Conservation (phyloP, 2,888 invertebrate genomes). For the Drosophila ustulata region DNA sequence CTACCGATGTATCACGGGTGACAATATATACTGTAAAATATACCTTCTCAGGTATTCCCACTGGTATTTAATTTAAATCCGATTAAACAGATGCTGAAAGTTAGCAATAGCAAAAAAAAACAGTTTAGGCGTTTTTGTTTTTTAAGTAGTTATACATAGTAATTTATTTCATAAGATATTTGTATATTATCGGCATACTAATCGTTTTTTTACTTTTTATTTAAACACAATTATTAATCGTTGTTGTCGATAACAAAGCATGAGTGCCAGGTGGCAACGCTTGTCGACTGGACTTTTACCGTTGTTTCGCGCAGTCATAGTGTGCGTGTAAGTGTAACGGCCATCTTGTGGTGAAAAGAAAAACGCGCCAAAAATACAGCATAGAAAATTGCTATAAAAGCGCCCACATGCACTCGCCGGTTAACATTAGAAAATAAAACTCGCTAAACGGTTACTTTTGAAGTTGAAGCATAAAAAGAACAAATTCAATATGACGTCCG, state of each 20-base stretch:
- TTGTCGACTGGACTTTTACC: neutral
- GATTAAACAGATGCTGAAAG: too few species aligned
- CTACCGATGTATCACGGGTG: too few species aligned
- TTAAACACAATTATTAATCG: neutral
- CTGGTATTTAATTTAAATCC: too few species aligned
- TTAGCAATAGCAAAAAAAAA: too few species aligned
- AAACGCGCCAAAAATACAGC: neutral
- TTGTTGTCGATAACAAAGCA: neutral
- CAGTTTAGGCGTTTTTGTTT: too few species aligned
- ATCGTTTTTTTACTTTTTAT: too few species aligned
- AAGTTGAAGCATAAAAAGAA: neutral
- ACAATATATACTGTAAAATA: too few species aligned
- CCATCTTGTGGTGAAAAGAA: slow-evolving; percentile 2
- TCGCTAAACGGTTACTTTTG: neutral
- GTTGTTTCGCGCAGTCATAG: neutral
- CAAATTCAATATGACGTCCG: slow-evolving; percentile 16
- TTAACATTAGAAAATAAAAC: neutral
- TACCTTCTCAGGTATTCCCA: too few species aligned
- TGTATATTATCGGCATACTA: too few species aligned
- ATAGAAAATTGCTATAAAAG: neutral
- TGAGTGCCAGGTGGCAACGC: neutral
- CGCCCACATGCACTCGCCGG: neutral
- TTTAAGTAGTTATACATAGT: too few species aligned
- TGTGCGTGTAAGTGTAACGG: neutral
- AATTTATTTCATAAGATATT: too few species aligned